Evolutionary conservation across 2,113 vertebrate species (phyloP).

Genomic region (Megaceryle maxima): DNA sequence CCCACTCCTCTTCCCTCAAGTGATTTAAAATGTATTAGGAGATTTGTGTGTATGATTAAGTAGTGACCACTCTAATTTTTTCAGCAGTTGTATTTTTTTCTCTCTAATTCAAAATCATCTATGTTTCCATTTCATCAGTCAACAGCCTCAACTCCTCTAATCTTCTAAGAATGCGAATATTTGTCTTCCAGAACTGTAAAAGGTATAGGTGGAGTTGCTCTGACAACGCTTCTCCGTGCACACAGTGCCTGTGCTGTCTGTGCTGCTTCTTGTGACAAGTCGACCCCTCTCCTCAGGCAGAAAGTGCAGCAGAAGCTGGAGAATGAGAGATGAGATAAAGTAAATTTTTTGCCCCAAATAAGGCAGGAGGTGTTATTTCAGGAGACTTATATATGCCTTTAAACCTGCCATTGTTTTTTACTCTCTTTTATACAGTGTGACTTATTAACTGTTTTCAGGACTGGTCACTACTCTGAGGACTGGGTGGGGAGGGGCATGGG

Average conservation of each 20-base stretch:
- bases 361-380: not conserved
- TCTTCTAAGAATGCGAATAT: not conserved
- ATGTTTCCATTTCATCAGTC: not conserved
- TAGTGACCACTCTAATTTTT: not conserved
- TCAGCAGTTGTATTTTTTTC: not conserved
- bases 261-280: not conserved
- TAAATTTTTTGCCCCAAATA: not conserved
- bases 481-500: accelerated
- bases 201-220: slow-evolving; percentile 7
- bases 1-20: not conserved
- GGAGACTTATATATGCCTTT: not conserved
- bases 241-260: not conserved
- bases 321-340: not conserved
- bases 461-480: not conserved
- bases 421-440: not conserved
- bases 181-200: not conserved
- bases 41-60: not conserved
- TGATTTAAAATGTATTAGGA: not conserved
- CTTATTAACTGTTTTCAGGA: not conserved
- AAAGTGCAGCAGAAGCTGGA: not conserved
- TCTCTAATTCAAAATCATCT: not conserved
- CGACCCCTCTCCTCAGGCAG: accelerated
- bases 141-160: not conserved
- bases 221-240: not conserved
- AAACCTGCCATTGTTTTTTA: not conserved